Evolutionary conservation across 2,113 vertebrate genomes (phyloP), one percentile per base, ranked within the genome.

Genomic region (Ageneiosus marmoratus): DNA sequence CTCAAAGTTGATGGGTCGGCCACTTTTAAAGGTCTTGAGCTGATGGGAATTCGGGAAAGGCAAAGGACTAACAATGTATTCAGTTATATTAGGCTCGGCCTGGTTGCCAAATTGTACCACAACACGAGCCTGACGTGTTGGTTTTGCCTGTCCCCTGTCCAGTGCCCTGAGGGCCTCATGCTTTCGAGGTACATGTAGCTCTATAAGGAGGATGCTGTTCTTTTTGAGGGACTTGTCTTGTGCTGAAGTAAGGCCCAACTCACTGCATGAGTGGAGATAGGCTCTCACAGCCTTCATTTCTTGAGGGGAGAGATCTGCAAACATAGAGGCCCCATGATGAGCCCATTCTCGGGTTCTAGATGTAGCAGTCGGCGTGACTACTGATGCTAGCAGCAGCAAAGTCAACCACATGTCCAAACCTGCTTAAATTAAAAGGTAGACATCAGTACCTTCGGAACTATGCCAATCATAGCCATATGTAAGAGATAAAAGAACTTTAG

Each of bases 161-260:
- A 98, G 92, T 72, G 94, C 95, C 27, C 72, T 88, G 76, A 98
- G 91, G 7, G 96, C 95, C 0, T 86, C 87, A 0, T 91, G 89
- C 84, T 99, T 98, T 74, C 67, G 92, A 10, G 97, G 97, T 13
- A 96, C 62, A 73, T 96, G 89, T 69, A 96, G 92, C 88, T 99
- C 97, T 1, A 97, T 95, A 80, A 98, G 91, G 24, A 98, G 92
- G 70, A 98, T 93, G 0, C 90, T 94, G 91, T 98, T 99, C 87
- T 95, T 95, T 79, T 93, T 92, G 37, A 97, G 62, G 3, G 86
- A n/a, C 0, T 44, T 89, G 0, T n/a, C 79, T 0, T 0, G 24
- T 18, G 89, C 90, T 0, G 91, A 37, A 4, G 90, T 87, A 56
- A 99, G 92, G 22, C 80, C 84, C 84, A 99, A 88, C 75, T 96